Evolutionary conservation across 2,888 invertebrate species (phyloP).

Genomic region (Aspidapion aeneum): DNA sequence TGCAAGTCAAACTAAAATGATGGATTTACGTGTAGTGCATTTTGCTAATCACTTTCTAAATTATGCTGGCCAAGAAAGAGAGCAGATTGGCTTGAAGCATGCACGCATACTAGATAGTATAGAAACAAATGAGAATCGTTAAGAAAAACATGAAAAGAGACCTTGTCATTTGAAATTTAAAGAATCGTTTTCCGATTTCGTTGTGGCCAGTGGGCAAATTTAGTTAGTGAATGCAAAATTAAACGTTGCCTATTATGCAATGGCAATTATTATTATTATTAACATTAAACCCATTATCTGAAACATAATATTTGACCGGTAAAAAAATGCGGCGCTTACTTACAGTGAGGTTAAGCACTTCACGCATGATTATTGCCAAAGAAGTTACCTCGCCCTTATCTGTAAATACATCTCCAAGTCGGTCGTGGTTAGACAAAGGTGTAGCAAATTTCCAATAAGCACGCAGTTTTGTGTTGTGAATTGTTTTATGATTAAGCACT

Average conservation of each 20-base stretch:
- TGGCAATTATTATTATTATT: conserved; percentile 7
- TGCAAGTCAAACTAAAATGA: background rate
- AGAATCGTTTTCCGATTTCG: conserved; percentile 15
- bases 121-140: conserved; percentile 13
- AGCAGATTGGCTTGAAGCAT: background rate
- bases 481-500: conserved; percentile 42
- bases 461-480: conserved; percentile 30
- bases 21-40: background rate
- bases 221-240: conserved; percentile 14
- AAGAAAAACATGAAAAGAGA: conserved; percentile 18
- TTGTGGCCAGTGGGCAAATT: conserved; percentile 9
- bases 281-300: background rate
- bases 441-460: conserved; percentile 29
- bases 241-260: conserved; percentile 10
- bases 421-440: conserved; percentile 23
- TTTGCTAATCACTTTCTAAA: background rate
- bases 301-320: conserved; percentile 2
- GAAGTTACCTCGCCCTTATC: conserved; percentile 27
- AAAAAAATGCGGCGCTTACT: too few species aligned
- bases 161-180: conserved; percentile 19
- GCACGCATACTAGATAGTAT: background rate
- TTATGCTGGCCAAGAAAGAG: background rate
- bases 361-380: conserved; percentile 28
- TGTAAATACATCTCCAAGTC: conserved; percentile 23
- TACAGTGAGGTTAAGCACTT: conserved; percentile 16